Percentiles rank a stretch among this genome's conserved stretches.
phyloP scores from a whole-genome alignment of 2,113 vertebrate species.

The Eudorcas thomsonii region DNA sequence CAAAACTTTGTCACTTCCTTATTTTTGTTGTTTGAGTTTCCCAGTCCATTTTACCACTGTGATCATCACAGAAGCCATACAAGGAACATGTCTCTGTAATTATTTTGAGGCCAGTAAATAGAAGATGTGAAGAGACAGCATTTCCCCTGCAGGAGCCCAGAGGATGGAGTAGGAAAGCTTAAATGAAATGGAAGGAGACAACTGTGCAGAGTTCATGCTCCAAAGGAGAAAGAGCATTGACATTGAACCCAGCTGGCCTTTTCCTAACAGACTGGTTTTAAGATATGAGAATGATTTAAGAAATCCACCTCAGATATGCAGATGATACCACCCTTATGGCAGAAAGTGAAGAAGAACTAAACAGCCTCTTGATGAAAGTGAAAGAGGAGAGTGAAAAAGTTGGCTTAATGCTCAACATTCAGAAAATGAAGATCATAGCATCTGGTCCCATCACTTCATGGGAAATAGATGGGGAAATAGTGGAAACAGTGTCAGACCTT shows the following conservation, averaged over 20 bases:
- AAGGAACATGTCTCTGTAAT: background rate
- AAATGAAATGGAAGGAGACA: background rate
- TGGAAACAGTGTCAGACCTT: too few relatives aligned
- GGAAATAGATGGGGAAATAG: too few relatives aligned
- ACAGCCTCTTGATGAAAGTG: too few relatives aligned
- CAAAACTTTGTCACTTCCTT: background rate
- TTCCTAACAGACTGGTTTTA: background rate
- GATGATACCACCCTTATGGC: too few relatives aligned
- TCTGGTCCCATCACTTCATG: too few relatives aligned
- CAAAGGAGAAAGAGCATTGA: background rate
- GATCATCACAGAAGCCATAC: background rate
- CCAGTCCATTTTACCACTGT: background rate
- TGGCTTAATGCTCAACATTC: too few relatives aligned
- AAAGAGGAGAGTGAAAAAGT: too few relatives aligned
- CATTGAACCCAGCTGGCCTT: background rate
- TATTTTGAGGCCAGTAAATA: background rate
- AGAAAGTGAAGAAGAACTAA: too few relatives aligned
- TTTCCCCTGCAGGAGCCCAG: background rate
- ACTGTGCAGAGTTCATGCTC: background rate
- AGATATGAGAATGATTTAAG: background rate
- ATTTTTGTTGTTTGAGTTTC: slow-evolving; percentile 1
- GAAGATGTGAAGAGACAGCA: background rate
- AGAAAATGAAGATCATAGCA: too few relatives aligned
- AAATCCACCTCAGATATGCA: background rate
- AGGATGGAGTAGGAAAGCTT: background rate